Percentiles rank a stretch among this genome's conserved stretches.
Conservation (phyloP, 1,140 invertebrate genomes). For the Nomia melanderi region DNA sequence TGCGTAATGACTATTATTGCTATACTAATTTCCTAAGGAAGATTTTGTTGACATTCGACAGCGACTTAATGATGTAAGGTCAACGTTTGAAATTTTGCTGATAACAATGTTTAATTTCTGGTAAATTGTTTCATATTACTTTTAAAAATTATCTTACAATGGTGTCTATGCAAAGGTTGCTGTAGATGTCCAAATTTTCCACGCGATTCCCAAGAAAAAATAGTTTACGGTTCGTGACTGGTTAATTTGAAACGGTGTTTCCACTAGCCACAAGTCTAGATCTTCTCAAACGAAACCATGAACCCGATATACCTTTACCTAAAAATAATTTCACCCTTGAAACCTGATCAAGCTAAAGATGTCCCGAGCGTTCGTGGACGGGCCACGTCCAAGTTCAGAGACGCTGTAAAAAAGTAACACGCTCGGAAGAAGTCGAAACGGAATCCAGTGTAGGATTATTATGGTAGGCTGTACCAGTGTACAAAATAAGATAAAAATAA, state of each 20-base stretch:
- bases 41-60: not conserved
- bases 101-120: too few species aligned
- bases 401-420: not conserved
- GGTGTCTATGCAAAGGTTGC: too few species aligned
- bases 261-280: not conserved
- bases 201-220: not conserved
- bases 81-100: too few species aligned
- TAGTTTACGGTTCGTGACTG: not conserved
- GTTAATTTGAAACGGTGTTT: too few species aligned
- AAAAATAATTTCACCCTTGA: slow-evolving; percentile 29
- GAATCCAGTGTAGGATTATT: too few species aligned
- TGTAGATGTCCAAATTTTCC: not conserved
- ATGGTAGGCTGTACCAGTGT: too few species aligned
- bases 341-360: not conserved
- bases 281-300: not conserved
- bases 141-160: too few species aligned
- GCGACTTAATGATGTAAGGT: not conserved
- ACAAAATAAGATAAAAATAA: too few species aligned
- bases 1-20: too few species aligned
- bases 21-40: too few species aligned
- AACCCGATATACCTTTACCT: slow-evolving; percentile 11
- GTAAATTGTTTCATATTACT: too few species aligned
- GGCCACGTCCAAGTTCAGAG: not conserved
- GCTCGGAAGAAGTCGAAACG: not conserved
- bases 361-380: too few species aligned